These are phyloP conservation scores for Cardiocondyla obscurior DNA, from an alignment of 1,140 invertebrate species.

Conservation along the genomic window DNA sequence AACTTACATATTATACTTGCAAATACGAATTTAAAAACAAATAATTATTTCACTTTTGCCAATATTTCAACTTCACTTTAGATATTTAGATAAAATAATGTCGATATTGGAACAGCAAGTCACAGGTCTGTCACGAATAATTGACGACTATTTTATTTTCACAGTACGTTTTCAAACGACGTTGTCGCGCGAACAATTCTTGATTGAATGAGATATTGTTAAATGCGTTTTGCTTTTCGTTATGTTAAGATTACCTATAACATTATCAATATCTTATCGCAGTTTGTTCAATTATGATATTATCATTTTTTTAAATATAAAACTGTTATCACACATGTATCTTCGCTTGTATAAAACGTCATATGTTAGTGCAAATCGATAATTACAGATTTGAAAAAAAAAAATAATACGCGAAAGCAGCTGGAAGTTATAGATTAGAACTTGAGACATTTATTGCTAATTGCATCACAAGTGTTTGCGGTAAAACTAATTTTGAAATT, in stretches of 20 bases:
- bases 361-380: neutral
- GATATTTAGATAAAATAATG: neutral
- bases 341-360: neutral
- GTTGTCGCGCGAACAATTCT: neutral
- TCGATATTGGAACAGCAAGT: neutral
- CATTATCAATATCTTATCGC: slow-evolving; percentile 26
- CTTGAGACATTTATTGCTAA: neutral
- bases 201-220: neutral
- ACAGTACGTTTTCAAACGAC: neutral
- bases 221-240: neutral
- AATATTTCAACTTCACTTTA: slow-evolving; percentile 7
- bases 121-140: neutral
- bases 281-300: neutral
- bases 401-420: too few species aligned
- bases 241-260: slow-evolving; percentile 7
- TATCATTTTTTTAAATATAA: slow-evolving; percentile 16
- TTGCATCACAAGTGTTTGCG: neutral
- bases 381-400: slow-evolving; percentile 5
- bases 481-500: neutral
- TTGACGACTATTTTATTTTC: slow-evolving; percentile 1
- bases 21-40: neutral
- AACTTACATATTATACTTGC: neutral
- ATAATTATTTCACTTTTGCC: neutral
- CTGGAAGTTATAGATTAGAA: neutral
- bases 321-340: slow-evolving; percentile 5